Conservation (phyloP, 2,888 invertebrate genomes). For the Watsonalla binaria region DNA sequence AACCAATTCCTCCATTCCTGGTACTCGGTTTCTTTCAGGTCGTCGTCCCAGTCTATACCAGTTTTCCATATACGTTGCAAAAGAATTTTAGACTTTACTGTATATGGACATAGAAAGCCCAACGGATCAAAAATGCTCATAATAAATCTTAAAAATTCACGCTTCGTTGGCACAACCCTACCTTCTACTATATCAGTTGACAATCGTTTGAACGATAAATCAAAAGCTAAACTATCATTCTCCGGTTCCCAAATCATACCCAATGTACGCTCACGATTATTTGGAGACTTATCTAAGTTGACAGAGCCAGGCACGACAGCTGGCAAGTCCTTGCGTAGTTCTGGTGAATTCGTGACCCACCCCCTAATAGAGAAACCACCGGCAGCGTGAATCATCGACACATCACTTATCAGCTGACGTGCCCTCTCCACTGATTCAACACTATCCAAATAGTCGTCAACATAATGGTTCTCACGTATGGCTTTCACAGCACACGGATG, state of each 20-base stretch:
- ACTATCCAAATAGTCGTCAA: constrained; percentile 29
- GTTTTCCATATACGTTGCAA: neutral
- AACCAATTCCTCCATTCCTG: neutral
- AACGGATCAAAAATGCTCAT: neutral
- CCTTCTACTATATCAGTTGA: neutral
- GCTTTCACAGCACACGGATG: constrained; percentile 14
- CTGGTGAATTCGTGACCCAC: constrained; percentile 21
- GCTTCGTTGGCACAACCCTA: neutral
- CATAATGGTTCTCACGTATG: constrained; percentile 20
- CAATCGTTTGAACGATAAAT: neutral
- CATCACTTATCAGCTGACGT: neutral
- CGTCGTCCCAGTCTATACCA: neutral
- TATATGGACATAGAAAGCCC: neutral
- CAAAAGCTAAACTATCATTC: neutral
- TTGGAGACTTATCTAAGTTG: neutral
- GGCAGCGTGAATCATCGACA: constrained; percentile 9
- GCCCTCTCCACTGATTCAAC: constrained; percentile 17
- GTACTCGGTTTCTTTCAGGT: neutral
- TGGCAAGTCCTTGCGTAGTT: constrained; percentile 5
- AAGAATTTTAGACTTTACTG: neutral
- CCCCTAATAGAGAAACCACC: constrained; percentile 13
- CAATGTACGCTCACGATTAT: neutral
- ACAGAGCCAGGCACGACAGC: neutral
- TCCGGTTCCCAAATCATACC: neutral
- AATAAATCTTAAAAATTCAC: neutral